phyloP scores from a whole-genome alignment of 2,113 vertebrate genomes.

The Telmatochromis brichardi region DNA sequence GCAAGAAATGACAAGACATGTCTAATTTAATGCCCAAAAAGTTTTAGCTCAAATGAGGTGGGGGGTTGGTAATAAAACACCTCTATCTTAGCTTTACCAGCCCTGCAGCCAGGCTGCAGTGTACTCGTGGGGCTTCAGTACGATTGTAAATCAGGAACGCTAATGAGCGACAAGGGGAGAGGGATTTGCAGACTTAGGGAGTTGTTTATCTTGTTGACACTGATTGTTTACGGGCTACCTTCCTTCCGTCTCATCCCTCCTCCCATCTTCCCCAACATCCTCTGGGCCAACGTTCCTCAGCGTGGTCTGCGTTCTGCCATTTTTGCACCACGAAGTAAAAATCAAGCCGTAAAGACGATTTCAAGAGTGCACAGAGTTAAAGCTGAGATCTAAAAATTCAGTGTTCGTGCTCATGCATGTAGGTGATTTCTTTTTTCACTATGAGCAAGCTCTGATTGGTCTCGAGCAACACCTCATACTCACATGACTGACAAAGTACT shows the following conservation, averaged over 20 bases:
- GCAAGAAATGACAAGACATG: background rate
- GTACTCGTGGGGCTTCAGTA: background rate
- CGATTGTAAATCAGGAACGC: background rate
- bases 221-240: conserved; percentile 5
- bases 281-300: conserved; percentile 11
- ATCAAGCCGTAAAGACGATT: background rate
- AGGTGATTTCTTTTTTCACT: background rate
- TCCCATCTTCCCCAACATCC: background rate
- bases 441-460: background rate
- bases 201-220: conserved; percentile 7
- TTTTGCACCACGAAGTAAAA: background rate
- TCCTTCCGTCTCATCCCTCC: background rate
- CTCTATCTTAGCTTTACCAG: background rate
- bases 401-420: background rate
- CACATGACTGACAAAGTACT: background rate
- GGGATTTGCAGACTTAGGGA: background rate
- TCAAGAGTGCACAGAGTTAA: background rate
- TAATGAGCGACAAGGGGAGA: background rate
- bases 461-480: background rate
- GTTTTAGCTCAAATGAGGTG: background rate
- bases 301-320: background rate
- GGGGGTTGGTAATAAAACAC: background rate
- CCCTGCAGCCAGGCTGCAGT: background rate
- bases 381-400: background rate
- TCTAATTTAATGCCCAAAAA: background rate